These are phyloP conservation scores for Calcarius lapponicus DNA, from an alignment of 2,797 vertebrate species.

Conservation along the genomic window DNA sequence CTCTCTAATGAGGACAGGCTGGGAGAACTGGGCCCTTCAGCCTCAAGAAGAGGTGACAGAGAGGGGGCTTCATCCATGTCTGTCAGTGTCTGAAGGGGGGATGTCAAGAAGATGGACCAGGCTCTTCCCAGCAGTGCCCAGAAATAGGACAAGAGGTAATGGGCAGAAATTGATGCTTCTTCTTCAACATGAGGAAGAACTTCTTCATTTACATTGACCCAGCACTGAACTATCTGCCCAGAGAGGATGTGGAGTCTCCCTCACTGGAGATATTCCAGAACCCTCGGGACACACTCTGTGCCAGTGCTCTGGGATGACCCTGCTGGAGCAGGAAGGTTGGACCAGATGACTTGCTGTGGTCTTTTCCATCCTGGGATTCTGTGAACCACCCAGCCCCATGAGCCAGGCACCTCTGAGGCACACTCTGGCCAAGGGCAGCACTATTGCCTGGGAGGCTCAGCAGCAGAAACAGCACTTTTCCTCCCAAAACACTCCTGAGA, in stretches of 20 bases:
- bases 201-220: not conserved
- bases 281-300: not conserved
- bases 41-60: fast-evolving
- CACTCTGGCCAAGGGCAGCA: not conserved
- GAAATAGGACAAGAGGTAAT: not conserved
- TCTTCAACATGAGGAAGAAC: not conserved
- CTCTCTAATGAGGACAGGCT: not conserved
- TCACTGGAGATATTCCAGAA: not conserved
- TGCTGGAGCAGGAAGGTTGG: not conserved
- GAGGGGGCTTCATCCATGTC: not conserved
- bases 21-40: not conserved
- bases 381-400: fast-evolving
- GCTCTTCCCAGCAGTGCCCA: not conserved
- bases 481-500: not conserved
- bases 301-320: not conserved
- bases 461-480: not conserved
- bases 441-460: not conserved
- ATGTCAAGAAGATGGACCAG: not conserved
- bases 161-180: not conserved
- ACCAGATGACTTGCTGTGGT: not conserved
- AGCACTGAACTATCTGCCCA: not conserved
- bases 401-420: not conserved
- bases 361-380: not conserved
- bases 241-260: not conserved
- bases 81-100: not conserved